These are phyloP conservation scores for Sminthurinus aureus DNA, from an alignment of 2,888 invertebrate species.

Conservation along the genomic window DNA sequence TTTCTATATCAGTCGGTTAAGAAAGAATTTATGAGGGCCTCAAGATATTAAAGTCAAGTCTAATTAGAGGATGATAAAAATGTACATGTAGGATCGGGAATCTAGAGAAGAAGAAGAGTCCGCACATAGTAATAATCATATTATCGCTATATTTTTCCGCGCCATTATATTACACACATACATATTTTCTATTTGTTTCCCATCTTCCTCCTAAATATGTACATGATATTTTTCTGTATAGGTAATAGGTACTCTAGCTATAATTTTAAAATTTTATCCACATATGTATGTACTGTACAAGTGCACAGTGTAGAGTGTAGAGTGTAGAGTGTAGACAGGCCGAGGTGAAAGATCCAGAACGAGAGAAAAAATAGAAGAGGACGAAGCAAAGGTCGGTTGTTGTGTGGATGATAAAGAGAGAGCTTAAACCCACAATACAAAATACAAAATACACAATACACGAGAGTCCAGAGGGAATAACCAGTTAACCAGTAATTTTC, in stretches of 20 bases:
- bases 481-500: not conserved
- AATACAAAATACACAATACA: not conserved
- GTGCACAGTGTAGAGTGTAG: not conserved
- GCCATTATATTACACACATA: too few relatives aligned
- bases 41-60: constrained; percentile 40
- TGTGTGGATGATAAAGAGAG: not conserved
- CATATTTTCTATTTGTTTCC: too few relatives aligned
- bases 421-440: not conserved
- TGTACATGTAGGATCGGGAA: not conserved
- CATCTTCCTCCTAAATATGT: too few relatives aligned
- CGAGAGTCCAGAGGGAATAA: not conserved
- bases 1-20: constrained; percentile 18
- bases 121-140: not conserved
- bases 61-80: constrained; percentile 36
- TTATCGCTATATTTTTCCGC: not conserved
- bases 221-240: too few relatives aligned
- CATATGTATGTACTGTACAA: not conserved
- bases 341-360: not conserved
- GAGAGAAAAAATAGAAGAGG: not conserved
- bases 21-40: constrained; percentile 35
- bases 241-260: too few relatives aligned
- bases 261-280: not conserved
- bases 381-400: not conserved
- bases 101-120: not conserved
- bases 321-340: not conserved